These are phyloP conservation scores for Tiliqua scincoides DNA, from an alignment of 2,113 vertebrate genomes.

Conservation along the genomic window DNA sequence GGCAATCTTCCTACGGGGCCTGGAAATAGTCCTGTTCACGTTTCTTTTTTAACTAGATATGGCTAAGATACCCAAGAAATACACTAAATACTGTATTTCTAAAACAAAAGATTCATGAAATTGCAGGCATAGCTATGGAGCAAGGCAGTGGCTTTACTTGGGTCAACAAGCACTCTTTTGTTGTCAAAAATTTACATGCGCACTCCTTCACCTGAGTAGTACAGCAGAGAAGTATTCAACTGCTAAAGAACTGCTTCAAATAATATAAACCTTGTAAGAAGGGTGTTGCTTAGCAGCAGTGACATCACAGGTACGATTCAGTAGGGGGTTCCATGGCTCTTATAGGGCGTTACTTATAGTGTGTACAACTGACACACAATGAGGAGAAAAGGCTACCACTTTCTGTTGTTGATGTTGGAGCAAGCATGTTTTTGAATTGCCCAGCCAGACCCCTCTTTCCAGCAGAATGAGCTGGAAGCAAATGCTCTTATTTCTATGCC, in stretches of 20 bases:
- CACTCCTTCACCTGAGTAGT: neutral
- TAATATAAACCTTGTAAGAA: neutral
- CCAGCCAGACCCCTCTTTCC: neutral
- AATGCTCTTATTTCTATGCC: neutral
- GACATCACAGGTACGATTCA: neutral
- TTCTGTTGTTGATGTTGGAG: neutral
- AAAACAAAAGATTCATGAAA: neutral
- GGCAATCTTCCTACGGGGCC: no score
- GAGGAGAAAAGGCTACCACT: neutral
- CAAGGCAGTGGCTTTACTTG: neutral
- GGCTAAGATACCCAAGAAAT: neutral
- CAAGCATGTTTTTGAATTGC: neutral
- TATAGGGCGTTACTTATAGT: neutral
- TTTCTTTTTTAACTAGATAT: neutral
- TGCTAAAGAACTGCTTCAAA: neutral
- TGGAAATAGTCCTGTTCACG: neutral
- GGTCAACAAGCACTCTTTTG: neutral
- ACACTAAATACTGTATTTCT: neutral
- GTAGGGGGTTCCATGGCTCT: neutral
- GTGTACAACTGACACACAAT: neutral
- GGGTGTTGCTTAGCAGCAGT: neutral
- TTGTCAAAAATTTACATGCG: neutral
- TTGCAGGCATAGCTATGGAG: neutral
- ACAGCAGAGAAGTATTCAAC: neutral
- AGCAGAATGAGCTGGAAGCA: neutral